Evolutionary conservation across 2,888 invertebrate species (phyloP).

Genomic region (Harpalus rufipes): DNA sequence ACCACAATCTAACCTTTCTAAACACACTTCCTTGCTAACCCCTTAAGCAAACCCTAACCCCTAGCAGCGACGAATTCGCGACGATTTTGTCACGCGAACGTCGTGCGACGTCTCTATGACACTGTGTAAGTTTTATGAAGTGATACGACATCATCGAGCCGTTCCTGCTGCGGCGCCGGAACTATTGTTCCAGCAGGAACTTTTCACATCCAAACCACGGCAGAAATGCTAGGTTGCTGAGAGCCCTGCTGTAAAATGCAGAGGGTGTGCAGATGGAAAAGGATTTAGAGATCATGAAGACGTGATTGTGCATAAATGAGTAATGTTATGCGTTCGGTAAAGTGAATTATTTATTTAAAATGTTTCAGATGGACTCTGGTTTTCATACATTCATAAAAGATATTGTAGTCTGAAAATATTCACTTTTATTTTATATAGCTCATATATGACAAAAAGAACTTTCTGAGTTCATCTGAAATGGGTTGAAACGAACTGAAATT

Average conservation of each 20-base stretch:
- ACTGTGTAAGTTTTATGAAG: constrained; percentile 58
- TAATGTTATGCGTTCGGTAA: neutral
- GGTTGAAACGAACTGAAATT: too few relatives aligned
- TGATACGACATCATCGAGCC: constrained; percentile 45
- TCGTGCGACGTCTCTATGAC: constrained; percentile 30
- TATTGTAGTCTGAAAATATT: too few relatives aligned
- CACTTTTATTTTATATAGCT: too few relatives aligned
- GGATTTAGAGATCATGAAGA: neutral
- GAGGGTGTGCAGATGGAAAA: neutral
- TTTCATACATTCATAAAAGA: neutral
- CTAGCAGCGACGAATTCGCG: neutral
- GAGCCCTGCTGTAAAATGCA: neutral
- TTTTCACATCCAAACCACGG: constrained; percentile 15
- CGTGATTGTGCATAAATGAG: constrained; percentile 1
- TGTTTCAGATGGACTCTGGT: neutral
- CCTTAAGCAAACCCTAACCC: neutral
- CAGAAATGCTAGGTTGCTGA: neutral
- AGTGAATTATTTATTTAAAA: neutral
- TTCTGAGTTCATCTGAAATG: too few relatives aligned
- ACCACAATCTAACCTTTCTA: neutral
- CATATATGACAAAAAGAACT: too few relatives aligned
- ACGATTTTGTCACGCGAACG: constrained; percentile 38
- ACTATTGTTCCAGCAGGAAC: constrained; percentile 42
- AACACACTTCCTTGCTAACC: neutral
- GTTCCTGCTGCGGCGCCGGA: neutral